Evolutionary conservation across 2,797 vertebrate species (phyloP), one percentile per base, ranked within the genome.

Genomic region (Clamator glandarius): DNA sequence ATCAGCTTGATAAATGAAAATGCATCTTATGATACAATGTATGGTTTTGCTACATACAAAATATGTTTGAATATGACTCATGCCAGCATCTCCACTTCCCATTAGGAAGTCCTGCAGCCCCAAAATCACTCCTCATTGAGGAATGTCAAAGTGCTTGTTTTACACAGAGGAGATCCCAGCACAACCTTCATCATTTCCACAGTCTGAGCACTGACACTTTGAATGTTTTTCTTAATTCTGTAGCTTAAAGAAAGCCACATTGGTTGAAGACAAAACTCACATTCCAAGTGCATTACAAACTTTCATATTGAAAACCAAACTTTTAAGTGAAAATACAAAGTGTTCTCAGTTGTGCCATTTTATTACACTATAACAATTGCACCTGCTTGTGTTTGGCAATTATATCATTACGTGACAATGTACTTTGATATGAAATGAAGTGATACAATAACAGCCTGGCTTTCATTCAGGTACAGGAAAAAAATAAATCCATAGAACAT

Each of bases 351-450:
- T 88, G 63, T 76, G 82, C 84, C 62, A 75, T 87, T 96, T 96
- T 95, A 94, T 87, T 79, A 87, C 61, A 82, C 88, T 36, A 35
- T 94, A 95, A 91, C 87, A 76, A 66, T 91, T 66, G 62, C 89
- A 85, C 90, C 88, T 96, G 75, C 54, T 87, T 54, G 68, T 21
- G 26, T 69, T 92, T 84, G 73, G 80, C 64, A 52, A 86, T 95
- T 91, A 80, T 89, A 84, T 82, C 62, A 85, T 89, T 89, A 81
- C 54, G 20, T 59, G 92, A 74, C 62, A 73, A 59, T 59, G 54
- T 72, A 76, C 77, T 92, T 75, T 81, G 57, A 84, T 94, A 92
- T 90, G 93, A 90, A 94, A 82, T 24, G 12, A 95, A 95, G 63
- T 69, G 62, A 85, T 83, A 63, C 39, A 46, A 82, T 55, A 90